phyloP scores from a whole-genome alignment of 92 coral and sea anemone genomes.

The Palythoa grandiflora region DNA sequence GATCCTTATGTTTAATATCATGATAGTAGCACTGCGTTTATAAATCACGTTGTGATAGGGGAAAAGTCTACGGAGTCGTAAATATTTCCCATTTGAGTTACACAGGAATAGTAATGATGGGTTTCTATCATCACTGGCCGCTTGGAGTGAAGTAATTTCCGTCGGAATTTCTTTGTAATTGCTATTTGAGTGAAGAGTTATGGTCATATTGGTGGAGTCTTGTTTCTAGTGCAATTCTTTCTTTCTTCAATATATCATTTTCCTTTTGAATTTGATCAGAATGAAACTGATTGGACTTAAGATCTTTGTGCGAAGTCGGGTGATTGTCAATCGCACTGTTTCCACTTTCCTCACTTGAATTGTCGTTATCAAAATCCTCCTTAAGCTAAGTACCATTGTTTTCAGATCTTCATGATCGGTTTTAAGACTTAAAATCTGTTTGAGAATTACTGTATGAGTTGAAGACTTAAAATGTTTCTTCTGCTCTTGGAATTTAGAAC shows the following conservation, averaged over 20 bases:
- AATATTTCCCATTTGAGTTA: too few species aligned
- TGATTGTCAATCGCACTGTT: background rate
- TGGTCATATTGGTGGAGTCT: background rate
- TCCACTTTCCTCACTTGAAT: background rate
- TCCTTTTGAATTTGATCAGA: background rate
- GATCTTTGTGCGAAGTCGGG: background rate
- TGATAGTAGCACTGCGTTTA: background rate
- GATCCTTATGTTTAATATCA: constrained; percentile 5
- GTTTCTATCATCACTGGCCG: background rate
- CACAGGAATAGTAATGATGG: background rate
- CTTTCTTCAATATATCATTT: constrained; percentile 4
- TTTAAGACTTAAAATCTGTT: background rate
- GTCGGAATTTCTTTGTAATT: background rate
- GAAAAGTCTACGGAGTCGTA: background rate
- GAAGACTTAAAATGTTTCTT: background rate
- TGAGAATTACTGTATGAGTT: background rate
- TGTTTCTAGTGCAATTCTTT: constrained; percentile 1
- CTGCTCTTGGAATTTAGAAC: background rate
- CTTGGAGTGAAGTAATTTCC: background rate
- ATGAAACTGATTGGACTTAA: background rate
- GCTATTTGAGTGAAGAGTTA: background rate
- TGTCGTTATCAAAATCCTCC: background rate
- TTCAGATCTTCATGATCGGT: background rate
- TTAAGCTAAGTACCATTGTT: background rate
- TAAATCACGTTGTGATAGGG: background rate